Conservation (phyloP, 1,140 invertebrate species). For the Andrena cerasifolii region DNA sequence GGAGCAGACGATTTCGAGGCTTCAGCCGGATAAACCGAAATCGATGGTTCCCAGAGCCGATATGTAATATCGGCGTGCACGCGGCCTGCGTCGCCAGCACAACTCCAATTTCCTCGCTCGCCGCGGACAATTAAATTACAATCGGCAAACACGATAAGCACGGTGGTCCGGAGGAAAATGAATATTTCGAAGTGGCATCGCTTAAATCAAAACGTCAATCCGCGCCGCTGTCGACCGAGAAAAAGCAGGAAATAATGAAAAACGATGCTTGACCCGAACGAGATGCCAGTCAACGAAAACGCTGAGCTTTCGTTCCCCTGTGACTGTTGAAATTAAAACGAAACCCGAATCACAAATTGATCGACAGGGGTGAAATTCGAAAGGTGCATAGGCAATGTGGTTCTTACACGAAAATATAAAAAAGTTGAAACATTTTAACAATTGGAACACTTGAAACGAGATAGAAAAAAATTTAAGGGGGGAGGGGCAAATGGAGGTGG, state of each 20-base stretch:
- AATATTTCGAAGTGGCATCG: constrained; percentile 60
- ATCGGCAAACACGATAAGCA: constrained; percentile 76
- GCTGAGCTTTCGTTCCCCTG: background rate
- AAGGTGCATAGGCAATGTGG: no score
- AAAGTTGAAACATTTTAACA: no score
- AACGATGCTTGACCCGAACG: background rate
- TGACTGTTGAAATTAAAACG: background rate
- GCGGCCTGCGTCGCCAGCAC: constrained; percentile 65
- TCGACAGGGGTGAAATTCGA: no score
- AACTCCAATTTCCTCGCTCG: constrained; percentile 78
- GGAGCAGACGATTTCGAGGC: constrained; percentile 58
- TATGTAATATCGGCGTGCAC: constrained; percentile 65
- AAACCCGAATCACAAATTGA: background rate
- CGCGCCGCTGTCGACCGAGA: background rate
- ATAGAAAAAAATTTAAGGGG: no score
- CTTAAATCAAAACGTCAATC: constrained; percentile 63
- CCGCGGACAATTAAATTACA: constrained; percentile 79
- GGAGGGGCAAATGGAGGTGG: no score
- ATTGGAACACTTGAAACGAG: no score
- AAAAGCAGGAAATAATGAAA: background rate
- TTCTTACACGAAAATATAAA: no score
- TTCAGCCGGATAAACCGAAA: constrained; percentile 67
- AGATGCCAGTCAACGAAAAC: background rate
- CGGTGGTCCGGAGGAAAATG: constrained; percentile 64
- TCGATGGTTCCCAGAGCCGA: constrained; percentile 67